Base-by-base conservation (phyloP, 2,888 invertebrate species). In the Cheilosia impressa region DNA sequence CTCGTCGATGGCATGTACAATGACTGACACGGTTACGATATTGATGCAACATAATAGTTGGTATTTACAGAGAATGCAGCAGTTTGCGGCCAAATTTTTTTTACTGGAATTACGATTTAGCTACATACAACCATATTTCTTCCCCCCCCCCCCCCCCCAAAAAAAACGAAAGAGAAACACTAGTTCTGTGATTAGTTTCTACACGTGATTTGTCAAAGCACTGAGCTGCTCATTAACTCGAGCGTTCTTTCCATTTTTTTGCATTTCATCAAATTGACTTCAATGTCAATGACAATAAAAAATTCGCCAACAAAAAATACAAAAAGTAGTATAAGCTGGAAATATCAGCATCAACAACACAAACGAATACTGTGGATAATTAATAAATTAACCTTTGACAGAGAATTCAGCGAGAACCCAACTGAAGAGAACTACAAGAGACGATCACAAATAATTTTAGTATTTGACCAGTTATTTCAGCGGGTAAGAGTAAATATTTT, bases 1-100 rank as follows among this genome's bases (percentile, higher is more conserved):
- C 93, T 97, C 15, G 95, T 97, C 73, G 97, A 97, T 92, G 97
- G 97, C 89, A 97, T 97, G 96, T 97, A 97, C 90, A 96, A 97
- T 93, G 96, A 96, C 90, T 96, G 91, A 92, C 92, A 84, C 52
- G 78, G 83, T 38, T 72, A 76, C 31, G 71, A 57, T 38, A 66
- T 66, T 1, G 52, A 66, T 34, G 34, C 66, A 38, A 71, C 73
- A 34, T 81, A 76, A 81, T 63, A 72, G 45, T 60, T 41, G 38
- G n/a, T 69, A 34, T 38, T 78, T 58, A 27, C 57, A 52, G 52
- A 68, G 13, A 4, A 52, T 76, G n/a, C 10, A 34, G 45, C 62
- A 57, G 55, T 50, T 68, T 50, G 58, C 9, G 66, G 85, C 77
- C 81, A 85, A 85, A 77, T 85, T 81, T 72, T 17, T 27, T 63